Percentiles rank a stretch among this genome's conserved stretches.
Evolutionary conservation across 2,888 invertebrate species (phyloP).

Genomic region (Lacanobia oleracea): DNA sequence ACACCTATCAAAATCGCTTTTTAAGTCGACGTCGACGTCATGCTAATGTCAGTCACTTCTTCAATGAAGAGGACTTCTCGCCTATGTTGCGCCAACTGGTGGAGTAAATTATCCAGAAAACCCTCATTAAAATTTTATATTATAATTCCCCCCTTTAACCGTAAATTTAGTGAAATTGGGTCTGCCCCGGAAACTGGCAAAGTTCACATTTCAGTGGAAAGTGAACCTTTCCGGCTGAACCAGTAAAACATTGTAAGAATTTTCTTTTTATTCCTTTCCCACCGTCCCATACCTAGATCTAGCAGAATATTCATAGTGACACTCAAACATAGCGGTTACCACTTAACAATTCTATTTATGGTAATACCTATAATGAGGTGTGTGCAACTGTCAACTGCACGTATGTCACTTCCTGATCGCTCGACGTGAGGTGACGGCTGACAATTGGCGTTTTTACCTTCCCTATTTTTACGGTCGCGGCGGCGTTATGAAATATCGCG

Average conservation of each 20-base stretch:
- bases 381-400: conserved; percentile 56
- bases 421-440: conserved; percentile 44
- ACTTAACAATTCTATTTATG: conserved; percentile 57
- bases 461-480: conserved; percentile 28
- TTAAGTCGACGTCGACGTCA: too few relatives aligned
- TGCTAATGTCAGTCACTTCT: too few relatives aligned
- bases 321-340: conserved; percentile 24
- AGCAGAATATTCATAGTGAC: conserved; percentile 8
- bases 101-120: too few relatives aligned
- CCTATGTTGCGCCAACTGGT: too few relatives aligned
- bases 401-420: conserved; percentile 53
- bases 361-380: conserved; percentile 57
- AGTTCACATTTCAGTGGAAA: not conserved
- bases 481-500: conserved; percentile 38
- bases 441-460: conserved; percentile 52
- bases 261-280: conserved; percentile 13
- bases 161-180: too few relatives aligned
- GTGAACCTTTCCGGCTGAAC: not conserved
- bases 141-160: too few relatives aligned
- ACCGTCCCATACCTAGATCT: not conserved
- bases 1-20: too few relatives aligned
- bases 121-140: too few relatives aligned
- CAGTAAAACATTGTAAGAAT: not conserved
- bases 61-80: too few relatives aligned
- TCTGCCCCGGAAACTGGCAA: too few relatives aligned